phyloP scores from a whole-genome alignment of 2,797 vertebrate species.

The Astyanax mexicanus region DNA sequence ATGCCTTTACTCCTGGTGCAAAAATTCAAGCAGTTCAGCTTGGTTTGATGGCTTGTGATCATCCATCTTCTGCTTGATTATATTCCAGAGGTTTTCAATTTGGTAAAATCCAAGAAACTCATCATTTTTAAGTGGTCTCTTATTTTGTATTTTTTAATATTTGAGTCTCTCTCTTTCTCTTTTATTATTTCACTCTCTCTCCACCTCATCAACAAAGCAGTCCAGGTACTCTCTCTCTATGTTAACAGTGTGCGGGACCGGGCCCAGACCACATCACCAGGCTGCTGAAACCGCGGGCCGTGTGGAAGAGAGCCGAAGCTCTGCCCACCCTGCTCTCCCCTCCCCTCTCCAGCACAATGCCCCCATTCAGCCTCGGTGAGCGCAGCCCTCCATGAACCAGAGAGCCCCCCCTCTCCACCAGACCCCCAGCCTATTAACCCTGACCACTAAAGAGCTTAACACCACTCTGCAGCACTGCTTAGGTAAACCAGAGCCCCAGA shows the following conservation, averaged over 20 bases:
- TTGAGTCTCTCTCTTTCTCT: background rate
- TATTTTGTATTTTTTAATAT: too few relatives aligned
- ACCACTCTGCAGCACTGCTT: slow-evolving; percentile 64
- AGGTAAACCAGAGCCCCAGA: background rate
- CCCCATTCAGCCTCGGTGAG: slow-evolving; percentile 75
- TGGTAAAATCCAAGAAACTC: too few relatives aligned
- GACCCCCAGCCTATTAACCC: slow-evolving; percentile 73
- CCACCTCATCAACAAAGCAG: slow-evolving; percentile 34
- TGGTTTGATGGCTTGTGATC: too few relatives aligned
- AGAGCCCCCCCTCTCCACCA: slow-evolving; percentile 73
- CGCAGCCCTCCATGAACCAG: slow-evolving; percentile 79
- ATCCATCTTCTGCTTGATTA: too few relatives aligned
- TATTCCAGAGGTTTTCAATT: too few relatives aligned
- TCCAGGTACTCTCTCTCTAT: slow-evolving; percentile 55
- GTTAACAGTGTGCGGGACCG: slow-evolving; percentile 34
- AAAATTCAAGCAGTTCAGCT: too few relatives aligned
- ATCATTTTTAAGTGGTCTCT: too few relatives aligned
- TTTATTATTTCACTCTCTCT: slow-evolving; percentile 22
- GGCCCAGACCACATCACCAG: slow-evolving; percentile 70
- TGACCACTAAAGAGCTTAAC: slow-evolving; percentile 82
- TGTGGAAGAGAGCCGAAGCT: slow-evolving; percentile 68
- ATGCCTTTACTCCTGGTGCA: too few relatives aligned
- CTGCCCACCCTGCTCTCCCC: slow-evolving; percentile 67
- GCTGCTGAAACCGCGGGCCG: slow-evolving; percentile 66
- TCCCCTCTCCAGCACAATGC: slow-evolving; percentile 74